Percentiles rank a stretch among this genome's conserved stretches.
phyloP scores from a whole-genome alignment of 1,140 invertebrate genomes.

The Drosophila nebulosa region DNA sequence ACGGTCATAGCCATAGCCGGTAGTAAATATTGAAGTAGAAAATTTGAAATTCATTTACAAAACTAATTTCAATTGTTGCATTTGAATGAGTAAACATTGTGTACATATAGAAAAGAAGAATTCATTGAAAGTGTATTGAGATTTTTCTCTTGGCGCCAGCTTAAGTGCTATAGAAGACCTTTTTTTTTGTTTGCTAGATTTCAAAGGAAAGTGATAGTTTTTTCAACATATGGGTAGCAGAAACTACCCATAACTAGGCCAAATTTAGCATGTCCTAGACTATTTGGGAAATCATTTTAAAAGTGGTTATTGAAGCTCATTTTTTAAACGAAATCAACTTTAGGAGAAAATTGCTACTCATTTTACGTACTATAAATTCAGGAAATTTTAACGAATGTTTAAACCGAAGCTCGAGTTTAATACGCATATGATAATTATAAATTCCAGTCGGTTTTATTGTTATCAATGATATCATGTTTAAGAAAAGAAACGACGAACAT shows the following conservation, averaged over 20 bases:
- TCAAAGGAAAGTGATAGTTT: slow-evolving; percentile 64
- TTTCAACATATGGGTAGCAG: neutral
- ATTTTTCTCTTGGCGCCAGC: slow-evolving; percentile 73
- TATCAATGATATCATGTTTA: neutral
- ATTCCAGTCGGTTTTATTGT: neutral
- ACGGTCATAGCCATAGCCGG: slow-evolving; percentile 43
- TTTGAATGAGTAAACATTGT: slow-evolving; percentile 42
- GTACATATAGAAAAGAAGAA: slow-evolving; percentile 34
- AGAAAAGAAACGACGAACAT: neutral
- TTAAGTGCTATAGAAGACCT: slow-evolving; percentile 46
- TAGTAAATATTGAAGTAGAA: slow-evolving; percentile 69
- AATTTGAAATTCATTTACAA: slow-evolving; percentile 76
- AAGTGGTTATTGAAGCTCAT: neutral
- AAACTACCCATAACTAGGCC: neutral
- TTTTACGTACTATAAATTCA: too few species aligned
- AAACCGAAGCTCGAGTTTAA: neutral
- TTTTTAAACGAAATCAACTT: too few species aligned
- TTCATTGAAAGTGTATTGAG: slow-evolving; percentile 35
- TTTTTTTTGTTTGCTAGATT: slow-evolving; percentile 24
- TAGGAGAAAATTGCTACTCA: too few species aligned
- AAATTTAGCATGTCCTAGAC: neutral
- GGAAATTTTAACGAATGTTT: too few species aligned
- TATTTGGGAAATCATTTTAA: neutral
- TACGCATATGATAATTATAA: neutral
- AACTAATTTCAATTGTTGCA: slow-evolving; percentile 78